Evolutionary conservation across 2,888 invertebrate species (phyloP), one percentile per base, ranked within the genome.

Genomic region (Scaptomyza reducta): DNA sequence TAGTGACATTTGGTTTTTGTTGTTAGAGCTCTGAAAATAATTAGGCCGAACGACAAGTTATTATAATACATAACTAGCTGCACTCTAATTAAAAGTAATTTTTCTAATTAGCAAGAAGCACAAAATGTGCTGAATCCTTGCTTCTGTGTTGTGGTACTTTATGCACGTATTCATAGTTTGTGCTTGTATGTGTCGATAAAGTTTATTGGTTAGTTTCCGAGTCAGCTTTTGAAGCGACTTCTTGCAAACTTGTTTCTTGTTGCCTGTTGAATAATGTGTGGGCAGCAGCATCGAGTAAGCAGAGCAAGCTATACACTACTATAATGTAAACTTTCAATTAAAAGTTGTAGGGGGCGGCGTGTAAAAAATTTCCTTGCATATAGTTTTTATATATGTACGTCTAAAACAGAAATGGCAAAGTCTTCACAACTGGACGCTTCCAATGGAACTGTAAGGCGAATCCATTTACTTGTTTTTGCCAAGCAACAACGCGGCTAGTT

Each of bases 241-340:
- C 55, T 44, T 47, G 16, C 14, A n/a, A n/a, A 31, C n/a, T 41
- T 25, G 22, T 35, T 47, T 22, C 35, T 11, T 33, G 47, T 40
- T 44, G 64, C 64, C 44, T 27, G 29, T 53, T 44, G 13, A 35
- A 29, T 45, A 42, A 58, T 44, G 51, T 58, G 61, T 62, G 65
- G 33, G 3, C 42, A 22, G 42, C 42, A n/a, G 38, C 16, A 10
- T n/a, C 33, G 7, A 38, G 7, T 7, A 6, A 38, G 16, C 49
- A 31, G 22, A 16, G 14, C 9, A 22, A 22, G 22, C 22, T 22
- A 0, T 22, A 22, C 22, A 22, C 1, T 70, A 22, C 1, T 70
- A 74, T 69, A 65, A 68, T 70, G 80, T 58, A 63, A 74, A 83
- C 70, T 74, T 86, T 86, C 84, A 82, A 83, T 82, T 86, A 86